A percentile compares a stretch with the other conserved stretches of the same genome.
These are phyloP conservation scores for Bombyx huttoni DNA, from an alignment of 2,888 invertebrate species.

Conservation along the genomic window DNA sequence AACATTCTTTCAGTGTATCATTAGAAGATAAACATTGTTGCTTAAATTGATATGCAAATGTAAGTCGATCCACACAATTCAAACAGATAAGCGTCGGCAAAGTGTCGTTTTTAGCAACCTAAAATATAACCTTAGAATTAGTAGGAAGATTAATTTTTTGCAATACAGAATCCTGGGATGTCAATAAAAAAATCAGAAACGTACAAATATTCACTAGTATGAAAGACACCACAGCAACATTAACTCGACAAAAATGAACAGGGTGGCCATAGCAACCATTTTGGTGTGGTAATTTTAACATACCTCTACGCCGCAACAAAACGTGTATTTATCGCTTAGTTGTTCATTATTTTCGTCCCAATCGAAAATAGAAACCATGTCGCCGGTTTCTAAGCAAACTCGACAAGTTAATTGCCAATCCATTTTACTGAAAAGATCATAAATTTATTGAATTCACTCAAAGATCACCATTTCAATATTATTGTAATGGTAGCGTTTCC, in stretches of 20 bases:
- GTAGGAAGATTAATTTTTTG: not conserved
- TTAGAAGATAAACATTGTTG: constrained; percentile 62
- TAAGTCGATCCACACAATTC: constrained; percentile 61
- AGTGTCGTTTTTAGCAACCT: constrained; percentile 58
- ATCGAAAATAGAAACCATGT: constrained; percentile 69
- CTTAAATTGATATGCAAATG: constrained; percentile 63
- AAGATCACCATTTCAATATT: constrained; percentile 15
- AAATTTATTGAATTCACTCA: too few species aligned
- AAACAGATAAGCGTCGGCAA: constrained; percentile 65
- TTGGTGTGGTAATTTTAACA: constrained; percentile 60
- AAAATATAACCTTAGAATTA: constrained; percentile 16
- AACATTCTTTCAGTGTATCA: constrained; percentile 62
- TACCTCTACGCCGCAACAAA: constrained; percentile 65
- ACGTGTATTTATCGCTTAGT: constrained; percentile 63
- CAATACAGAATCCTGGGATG: constrained; percentile 40
- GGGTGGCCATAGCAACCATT: constrained; percentile 74
- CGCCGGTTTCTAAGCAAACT: constrained; percentile 63
- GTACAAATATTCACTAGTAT: constrained; percentile 16
- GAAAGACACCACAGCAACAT: constrained; percentile 64
- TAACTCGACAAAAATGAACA: constrained; percentile 57
- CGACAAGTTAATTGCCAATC: constrained; percentile 70
- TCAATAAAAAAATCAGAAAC: constrained; percentile 53
- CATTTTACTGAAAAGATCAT: constrained; percentile 34
- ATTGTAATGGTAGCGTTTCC: constrained; percentile 26
- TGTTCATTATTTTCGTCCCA: constrained; percentile 72